phyloP scores from a whole-genome alignment of 2,797 vertebrate species.

The Rhynchotus rufescens region DNA sequence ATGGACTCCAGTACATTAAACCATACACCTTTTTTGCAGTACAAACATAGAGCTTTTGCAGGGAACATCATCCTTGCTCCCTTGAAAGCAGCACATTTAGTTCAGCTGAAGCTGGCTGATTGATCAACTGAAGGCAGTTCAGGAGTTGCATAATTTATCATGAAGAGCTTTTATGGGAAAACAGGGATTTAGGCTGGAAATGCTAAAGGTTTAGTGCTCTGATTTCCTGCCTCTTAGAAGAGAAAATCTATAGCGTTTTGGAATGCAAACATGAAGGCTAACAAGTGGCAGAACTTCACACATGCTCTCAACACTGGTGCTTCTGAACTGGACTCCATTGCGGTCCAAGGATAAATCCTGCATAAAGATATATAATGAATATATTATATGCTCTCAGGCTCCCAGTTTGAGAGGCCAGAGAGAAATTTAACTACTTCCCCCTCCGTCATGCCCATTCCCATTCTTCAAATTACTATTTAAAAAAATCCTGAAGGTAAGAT shows the following conservation, averaged over 20 bases:
- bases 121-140: background rate
- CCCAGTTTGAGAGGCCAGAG: background rate
- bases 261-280: background rate
- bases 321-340: background rate
- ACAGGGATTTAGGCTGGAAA: background rate
- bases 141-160: background rate
- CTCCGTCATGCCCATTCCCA: background rate
- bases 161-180: conserved; percentile 6
- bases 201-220: background rate
- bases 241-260: background rate
- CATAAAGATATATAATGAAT: background rate
- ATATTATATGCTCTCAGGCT: background rate
- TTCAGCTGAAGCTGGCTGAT: background rate
- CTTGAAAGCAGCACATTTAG: background rate
- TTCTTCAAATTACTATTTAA: background rate
- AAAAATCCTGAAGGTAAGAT: background rate
- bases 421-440: background rate
- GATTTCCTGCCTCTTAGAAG: background rate
- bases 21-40: background rate
- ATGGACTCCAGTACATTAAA: background rate
- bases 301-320: accelerated
- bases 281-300: background rate
- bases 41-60: background rate
- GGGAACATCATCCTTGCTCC: background rate
- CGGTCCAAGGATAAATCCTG: background rate